Evolutionary conservation across 2,113 vertebrate species (phyloP).

Genomic region (Chelonoidis abingdonii): DNA sequence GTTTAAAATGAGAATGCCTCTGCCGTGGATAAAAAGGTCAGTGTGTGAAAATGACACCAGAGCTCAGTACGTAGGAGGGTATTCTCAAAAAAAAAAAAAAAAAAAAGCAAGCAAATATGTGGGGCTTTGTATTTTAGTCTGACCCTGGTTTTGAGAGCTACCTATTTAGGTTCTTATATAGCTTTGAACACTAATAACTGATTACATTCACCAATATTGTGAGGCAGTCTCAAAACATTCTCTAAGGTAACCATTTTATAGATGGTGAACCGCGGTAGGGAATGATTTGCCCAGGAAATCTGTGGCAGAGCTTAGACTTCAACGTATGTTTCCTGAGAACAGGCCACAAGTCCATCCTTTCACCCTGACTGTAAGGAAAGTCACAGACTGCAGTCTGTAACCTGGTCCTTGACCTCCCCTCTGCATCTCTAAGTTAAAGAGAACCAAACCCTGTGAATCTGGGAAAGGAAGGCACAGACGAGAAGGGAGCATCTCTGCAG

Average conservation of each 20-base stretch:
- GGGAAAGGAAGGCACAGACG: background rate
- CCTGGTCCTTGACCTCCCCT: background rate
- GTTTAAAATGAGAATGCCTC: constrained; percentile 35
- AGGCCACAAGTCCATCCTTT: background rate
- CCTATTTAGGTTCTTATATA: background rate
- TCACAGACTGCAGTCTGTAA: background rate
- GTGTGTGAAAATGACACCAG: background rate
- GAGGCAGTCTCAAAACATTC: background rate
- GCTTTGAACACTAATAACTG: background rate
- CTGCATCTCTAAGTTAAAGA: background rate
- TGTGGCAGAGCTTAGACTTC: background rate
- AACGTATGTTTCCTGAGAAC: background rate
- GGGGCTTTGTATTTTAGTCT: background rate
- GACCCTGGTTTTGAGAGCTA: background rate
- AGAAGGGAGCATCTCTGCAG: background rate
- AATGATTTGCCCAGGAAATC: background rate
- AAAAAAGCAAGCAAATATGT: background rate
- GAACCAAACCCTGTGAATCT: background rate
- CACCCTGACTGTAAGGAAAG: background rate
- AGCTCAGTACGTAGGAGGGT: background rate
- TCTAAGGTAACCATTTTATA: background rate
- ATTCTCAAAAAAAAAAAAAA: background rate
- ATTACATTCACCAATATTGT: background rate
- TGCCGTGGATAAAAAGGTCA: constrained; percentile 33
- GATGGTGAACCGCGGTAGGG: background rate